Conservation (phyloP, 2,113 vertebrate genomes). For the Gymnocephalus cernua region DNA sequence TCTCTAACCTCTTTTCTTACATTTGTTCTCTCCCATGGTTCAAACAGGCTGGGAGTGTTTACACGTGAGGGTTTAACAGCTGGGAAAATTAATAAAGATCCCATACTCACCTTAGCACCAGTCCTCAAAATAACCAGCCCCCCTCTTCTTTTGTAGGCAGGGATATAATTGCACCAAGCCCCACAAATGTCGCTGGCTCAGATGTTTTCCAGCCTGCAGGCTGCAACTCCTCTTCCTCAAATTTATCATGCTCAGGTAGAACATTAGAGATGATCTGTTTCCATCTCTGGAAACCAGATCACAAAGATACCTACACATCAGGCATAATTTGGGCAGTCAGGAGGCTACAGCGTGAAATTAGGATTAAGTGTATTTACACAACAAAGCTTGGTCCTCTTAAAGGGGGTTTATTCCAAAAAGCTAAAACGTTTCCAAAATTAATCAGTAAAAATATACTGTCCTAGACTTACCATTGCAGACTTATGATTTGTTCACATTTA, state of each 20-base stretch:
- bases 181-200: slow-evolving; percentile 32
- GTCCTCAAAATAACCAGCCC: slow-evolving; percentile 37
- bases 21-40: slow-evolving; percentile 12
- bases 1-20: not conserved
- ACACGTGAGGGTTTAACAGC: slow-evolving; percentile 7
- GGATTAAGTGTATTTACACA: slow-evolving; percentile 11
- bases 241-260: slow-evolving; percentile 43
- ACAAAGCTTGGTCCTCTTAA: not conserved
- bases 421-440: not conserved
- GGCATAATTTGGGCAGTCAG: slow-evolving; percentile 12
- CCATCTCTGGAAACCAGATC: slow-evolving; percentile 28
- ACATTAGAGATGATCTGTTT: slow-evolving; percentile 47
- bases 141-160: slow-evolving; percentile 16
- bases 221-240: slow-evolving; percentile 10
- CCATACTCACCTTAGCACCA: slow-evolving; percentile 1
- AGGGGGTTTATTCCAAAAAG: not conserved
- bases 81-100: slow-evolving; percentile 13
- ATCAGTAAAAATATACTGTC: not conserved
- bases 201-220: slow-evolving; percentile 36
- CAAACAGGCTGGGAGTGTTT: not conserved
- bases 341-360: slow-evolving; percentile 9
- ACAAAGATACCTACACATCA: slow-evolving; percentile 18
- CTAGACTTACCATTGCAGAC: not conserved
- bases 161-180: slow-evolving; percentile 18
- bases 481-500: slow-evolving; percentile 12